These are phyloP conservation scores for Psammodynastes pulverulentus DNA, from an alignment of 2,113 vertebrate species.

Conservation along the genomic window DNA sequence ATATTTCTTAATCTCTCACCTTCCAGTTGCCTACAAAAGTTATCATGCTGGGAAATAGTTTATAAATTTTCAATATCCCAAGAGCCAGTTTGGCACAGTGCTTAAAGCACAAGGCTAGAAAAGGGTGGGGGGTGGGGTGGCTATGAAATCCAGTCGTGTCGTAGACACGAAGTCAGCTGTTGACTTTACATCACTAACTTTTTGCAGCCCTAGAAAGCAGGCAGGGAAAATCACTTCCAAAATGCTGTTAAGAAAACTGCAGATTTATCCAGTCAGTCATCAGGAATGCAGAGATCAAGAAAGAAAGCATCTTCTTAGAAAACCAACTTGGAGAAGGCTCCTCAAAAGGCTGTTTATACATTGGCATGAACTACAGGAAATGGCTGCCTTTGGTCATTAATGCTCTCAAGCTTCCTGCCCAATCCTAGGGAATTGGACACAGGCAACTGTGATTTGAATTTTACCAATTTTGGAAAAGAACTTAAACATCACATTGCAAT, in stretches of 20 bases:
- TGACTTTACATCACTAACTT: background rate
- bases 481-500: background rate
- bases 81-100: background rate
- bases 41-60: background rate
- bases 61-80: background rate
- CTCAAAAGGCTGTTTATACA: background rate
- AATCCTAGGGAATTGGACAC: background rate
- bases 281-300: background rate
- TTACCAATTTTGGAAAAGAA: background rate
- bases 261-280: background rate
- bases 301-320: background rate
- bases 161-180: background rate
- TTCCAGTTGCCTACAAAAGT: background rate
- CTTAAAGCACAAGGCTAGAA: background rate
- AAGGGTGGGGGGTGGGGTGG: background rate
- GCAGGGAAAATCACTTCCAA: background rate
- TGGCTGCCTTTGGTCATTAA: background rate
- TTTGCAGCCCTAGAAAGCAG: background rate
- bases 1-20: background rate
- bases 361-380: background rate
- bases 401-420: background rate
- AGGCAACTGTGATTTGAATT: background rate
- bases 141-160: background rate
- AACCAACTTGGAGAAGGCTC: background rate
- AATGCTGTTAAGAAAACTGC: background rate